phyloP scores from a whole-genome alignment of 2,113 vertebrate species.

The Lophochroa leadbeateri region DNA sequence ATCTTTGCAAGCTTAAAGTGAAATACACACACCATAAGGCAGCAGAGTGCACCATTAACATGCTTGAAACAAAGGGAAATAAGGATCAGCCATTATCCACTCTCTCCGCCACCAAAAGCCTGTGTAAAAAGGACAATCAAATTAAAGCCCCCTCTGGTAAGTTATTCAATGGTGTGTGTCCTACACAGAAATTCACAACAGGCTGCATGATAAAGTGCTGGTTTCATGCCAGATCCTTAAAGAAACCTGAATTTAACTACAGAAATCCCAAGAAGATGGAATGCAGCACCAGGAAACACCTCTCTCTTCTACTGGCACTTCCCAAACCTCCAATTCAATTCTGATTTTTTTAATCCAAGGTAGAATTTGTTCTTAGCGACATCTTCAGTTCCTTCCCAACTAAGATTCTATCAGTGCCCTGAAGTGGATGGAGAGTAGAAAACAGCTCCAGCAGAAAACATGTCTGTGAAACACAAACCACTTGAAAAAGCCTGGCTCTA shows the following conservation, averaged over 20 bases:
- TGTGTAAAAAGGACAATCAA: not conserved
- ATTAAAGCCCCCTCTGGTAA: not conserved
- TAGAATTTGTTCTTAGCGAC: not conserved
- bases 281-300: not conserved
- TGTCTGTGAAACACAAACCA: not conserved
- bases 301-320: not conserved
- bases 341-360: not conserved
- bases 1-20: not conserved
- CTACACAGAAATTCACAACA: not conserved
- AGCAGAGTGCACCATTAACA: not conserved
- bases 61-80: conserved; percentile 19
- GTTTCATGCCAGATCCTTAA: not conserved
- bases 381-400: not conserved
- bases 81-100: not conserved
- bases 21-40: not conserved
- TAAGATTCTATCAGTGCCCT: not conserved
- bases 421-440: not conserved
- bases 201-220: not conserved
- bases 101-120: not conserved
- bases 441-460: not conserved
- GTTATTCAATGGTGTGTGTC: not conserved
- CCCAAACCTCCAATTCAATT: not conserved
- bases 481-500: not conserved
- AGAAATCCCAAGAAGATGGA: not conserved
- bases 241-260: not conserved